Conservation (phyloP, 2,888 invertebrate species). For the Sialis fuliginosa region DNA sequence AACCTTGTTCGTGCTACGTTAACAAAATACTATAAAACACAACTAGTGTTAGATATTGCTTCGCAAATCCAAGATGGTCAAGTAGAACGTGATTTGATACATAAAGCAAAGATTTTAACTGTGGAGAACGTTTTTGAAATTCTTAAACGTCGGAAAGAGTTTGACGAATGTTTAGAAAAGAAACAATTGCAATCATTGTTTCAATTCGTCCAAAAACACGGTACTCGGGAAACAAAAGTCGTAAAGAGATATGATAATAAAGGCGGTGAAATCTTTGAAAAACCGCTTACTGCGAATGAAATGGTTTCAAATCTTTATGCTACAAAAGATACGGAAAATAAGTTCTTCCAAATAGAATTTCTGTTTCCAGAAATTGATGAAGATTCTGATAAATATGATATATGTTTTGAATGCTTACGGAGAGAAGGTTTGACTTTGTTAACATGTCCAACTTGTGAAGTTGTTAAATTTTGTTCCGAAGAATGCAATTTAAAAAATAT, state of each 20-base stretch:
- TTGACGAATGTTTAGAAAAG: background rate
- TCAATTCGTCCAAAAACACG: background rate
- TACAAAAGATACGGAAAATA: background rate
- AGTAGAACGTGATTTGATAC: background rate
- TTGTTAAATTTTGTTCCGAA: slow-evolving; percentile 20
- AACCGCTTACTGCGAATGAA: background rate
- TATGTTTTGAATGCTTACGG: slow-evolving; percentile 20
- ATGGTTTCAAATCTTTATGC: background rate
- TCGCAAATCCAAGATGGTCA: background rate
- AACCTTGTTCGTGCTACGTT: background rate
- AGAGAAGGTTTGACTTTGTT: slow-evolving; percentile 13
- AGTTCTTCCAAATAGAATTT: background rate
- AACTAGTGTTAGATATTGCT: background rate
- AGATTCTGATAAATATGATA: slow-evolving; percentile 15
- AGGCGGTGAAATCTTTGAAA: background rate
- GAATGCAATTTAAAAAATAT: slow-evolving; percentile 17
- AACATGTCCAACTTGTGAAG: slow-evolving; percentile 18
- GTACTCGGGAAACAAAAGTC: background rate
- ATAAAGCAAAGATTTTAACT: background rate
- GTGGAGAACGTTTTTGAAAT: background rate
- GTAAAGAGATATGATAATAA: background rate
- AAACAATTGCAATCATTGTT: background rate
- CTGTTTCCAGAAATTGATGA: slow-evolving; percentile 9
- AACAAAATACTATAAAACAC: background rate
- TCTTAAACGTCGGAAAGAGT: background rate